Evolutionary conservation across 2,888 invertebrate genomes (phyloP).

Genomic region (Cataglyphis livida): DNA sequence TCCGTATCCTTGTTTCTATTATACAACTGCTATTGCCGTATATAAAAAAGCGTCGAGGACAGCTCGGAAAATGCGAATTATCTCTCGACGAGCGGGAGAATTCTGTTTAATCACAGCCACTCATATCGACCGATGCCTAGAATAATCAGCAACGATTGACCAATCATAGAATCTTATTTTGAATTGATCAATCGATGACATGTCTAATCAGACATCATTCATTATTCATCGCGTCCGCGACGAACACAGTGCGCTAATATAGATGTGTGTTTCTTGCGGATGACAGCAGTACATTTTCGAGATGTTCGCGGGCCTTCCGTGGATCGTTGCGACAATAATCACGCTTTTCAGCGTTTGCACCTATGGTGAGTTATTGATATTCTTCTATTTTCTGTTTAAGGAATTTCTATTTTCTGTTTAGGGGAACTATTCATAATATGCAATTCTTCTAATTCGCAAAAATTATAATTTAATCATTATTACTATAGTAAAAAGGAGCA

Average conservation of each 20-base stretch:
- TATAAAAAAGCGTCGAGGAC: conserved; percentile 40
- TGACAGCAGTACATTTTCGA: not conserved
- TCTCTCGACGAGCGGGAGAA: not conserved
- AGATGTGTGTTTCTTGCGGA: not conserved
- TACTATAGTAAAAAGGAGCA: not conserved
- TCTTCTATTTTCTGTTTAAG: not conserved
- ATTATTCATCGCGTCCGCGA: too few relatives aligned
- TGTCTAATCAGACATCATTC: too few relatives aligned
- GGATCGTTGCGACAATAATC: not conserved
- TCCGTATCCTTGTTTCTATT: conserved; percentile 16
- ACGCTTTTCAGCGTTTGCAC: conserved; percentile 6
- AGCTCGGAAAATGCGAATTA: conserved; percentile 16
- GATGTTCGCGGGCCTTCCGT: conserved; percentile 16
- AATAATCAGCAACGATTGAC: too few relatives aligned
- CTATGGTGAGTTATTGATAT: not conserved
- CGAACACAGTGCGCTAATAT: not conserved
- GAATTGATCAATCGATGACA: too few relatives aligned
- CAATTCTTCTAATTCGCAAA: not conserved
- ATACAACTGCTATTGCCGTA: conserved; percentile 11
- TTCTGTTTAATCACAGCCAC: too few relatives aligned
- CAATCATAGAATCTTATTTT: too few relatives aligned
- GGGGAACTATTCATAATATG: not conserved
- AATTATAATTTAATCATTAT: not conserved
- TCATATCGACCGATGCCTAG: too few relatives aligned
- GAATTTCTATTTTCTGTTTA: not conserved